Base-by-base conservation (phyloP, 2,113 vertebrate genomes). In the Odobenus rosmarus region DNA sequence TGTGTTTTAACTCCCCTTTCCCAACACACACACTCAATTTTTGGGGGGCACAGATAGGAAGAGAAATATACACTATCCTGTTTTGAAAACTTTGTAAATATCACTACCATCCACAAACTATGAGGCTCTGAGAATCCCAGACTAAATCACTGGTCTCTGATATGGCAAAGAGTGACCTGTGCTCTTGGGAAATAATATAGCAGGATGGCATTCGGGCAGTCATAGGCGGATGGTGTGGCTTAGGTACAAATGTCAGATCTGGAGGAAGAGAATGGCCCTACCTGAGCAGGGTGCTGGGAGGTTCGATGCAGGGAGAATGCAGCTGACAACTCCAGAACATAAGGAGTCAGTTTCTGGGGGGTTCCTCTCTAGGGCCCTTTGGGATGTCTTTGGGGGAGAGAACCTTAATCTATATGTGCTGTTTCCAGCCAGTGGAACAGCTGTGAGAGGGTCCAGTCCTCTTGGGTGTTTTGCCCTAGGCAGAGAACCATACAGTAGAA, bases 141-240 rank as follows among this genome's bases (percentile, higher is more conserved):
- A 28, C 49, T 55, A 85, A 39, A 85, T 46, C 42, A 3, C 16
- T 53, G 76, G 28, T 64, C 59, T 94, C 11, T 16, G 74, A 79
- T 79, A 53, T 46, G 51, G 1, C 3, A 49, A 49, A 62, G 36
- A 83, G 23, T 26, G 39, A 53, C 49, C 51, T 77, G 28, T 21
- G 31, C n/a, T 82, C 28, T 74, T 21, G 28, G 64, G 79, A 89
- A 88, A 26, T 39, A 42, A 36, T 42, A 46, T 42, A 55, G 62
- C 24, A 69, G 15, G 61, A 33, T 18, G 36, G 7, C 61, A 28
- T 74, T 51, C 28, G 2, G 93, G 49, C 55, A 79, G 11, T 28
- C 42, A 1, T 1, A 2, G 24, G 4, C 14, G 19, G 71, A 31
- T 0, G 1, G 10, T 31, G 71, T 9, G 42, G 46, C 39, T 62